Evolutionary conservation across 2,113 vertebrate genomes (phyloP), one percentile per base, ranked within the genome.

Genomic region (Dinomys branickii): DNA sequence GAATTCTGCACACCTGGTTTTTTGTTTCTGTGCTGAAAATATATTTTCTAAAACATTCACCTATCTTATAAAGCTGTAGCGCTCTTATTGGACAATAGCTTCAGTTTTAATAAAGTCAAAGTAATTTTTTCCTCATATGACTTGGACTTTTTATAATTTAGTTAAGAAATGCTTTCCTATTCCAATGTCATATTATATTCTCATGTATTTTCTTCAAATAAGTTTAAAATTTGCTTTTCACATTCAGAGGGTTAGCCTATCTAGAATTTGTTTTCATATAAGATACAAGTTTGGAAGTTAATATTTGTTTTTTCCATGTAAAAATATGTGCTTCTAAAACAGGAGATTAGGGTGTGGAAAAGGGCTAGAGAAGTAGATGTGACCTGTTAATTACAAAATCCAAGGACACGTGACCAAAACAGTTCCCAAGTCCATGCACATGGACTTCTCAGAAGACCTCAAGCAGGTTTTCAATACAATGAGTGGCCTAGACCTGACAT

Each of bases 221-320:
- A 65, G 12, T 35, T 65, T 65, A 65, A 65, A 65, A 33, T 65
- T 65, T 65, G 30, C 30, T 65, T 65, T 65, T 65, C 63, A 65
- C 63, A 65, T 65, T 16, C 14, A 65, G 63, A 65, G 63, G 63
- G 12, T 65, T 65, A 65, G 63, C 63, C 63, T 12, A 65, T 33
- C 63, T 65, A 65, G 12, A 65, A 14, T 65, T 65, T 65, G 63
- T 65, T 33, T 65, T 65, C 35, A 17, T 69, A 69, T n/a, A n/a
- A n/a, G 35, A 69, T 7, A 69, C 67, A 69, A 69, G 17, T 16
- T n/a, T 69, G 67, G 33, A 35, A 69, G 33, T n/a, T 35, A 65
- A 65, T 10, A n/a, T 69, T 69, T 69, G 65, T 61, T 80, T 69
- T 86, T 96, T 86, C 33, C 47, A 50, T 82, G 38, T 96, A 94